Evolutionary conservation across 2,113 vertebrate genomes (phyloP).

Genomic region (Spheniscus mendiculus): DNA sequence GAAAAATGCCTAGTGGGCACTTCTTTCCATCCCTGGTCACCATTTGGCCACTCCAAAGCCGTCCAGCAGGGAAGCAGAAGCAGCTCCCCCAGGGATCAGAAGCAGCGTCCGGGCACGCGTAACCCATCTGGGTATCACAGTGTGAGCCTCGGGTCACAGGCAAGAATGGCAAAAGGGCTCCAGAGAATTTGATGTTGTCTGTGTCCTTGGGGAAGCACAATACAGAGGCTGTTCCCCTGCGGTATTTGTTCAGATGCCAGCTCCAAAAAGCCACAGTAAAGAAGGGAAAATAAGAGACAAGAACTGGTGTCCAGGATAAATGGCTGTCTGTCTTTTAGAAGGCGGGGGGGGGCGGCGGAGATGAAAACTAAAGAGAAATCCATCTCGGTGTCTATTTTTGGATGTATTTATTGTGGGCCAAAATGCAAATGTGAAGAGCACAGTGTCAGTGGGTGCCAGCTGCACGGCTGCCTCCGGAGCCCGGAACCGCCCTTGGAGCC

Average conservation of each 20-base stretch:
- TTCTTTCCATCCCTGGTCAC: background rate
- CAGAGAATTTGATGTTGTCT: background rate
- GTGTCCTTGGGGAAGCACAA: background rate
- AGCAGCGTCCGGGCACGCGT: accelerated
- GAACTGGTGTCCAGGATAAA: background rate
- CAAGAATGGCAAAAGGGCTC: background rate
- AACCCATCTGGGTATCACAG: background rate
- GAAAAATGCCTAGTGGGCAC: background rate
- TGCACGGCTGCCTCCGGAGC: background rate
- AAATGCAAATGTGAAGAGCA: background rate
- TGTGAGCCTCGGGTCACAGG: accelerated
- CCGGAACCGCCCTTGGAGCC: background rate
- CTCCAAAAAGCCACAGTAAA: background rate
- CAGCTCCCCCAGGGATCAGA: background rate
- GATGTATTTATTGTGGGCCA: background rate
- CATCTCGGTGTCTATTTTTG: background rate
- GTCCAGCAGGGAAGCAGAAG: background rate
- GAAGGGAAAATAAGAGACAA: background rate
- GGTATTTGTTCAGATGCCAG: background rate
- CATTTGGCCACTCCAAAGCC: background rate
- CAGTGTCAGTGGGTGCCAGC: background rate
- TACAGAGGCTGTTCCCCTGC: background rate
- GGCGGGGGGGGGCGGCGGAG: background rate
- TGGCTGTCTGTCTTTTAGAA: background rate
- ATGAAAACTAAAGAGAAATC: background rate